Base-by-base conservation (phyloP, 2,113 vertebrate genomes). In the Fregetta grallaria region DNA sequence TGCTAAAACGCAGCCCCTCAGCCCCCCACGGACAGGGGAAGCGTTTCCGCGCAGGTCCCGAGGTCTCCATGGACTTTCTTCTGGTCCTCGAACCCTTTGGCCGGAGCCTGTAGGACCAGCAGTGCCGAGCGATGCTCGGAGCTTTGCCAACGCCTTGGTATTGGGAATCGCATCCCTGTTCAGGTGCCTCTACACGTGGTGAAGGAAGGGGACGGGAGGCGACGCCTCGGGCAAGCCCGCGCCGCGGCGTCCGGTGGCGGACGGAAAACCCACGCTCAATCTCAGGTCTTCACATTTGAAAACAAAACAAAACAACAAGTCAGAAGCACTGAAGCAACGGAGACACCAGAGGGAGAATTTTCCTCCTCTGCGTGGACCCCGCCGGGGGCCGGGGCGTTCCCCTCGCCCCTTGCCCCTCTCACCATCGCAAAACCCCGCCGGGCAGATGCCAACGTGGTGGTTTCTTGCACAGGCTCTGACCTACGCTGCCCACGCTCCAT, bases 271-370 rank as follows among this genome's bases (percentile, higher is more conserved):
- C 98, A 95, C 96, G 79, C 97, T 97, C 98, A 96, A 98, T 98
- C 98, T 98, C 98, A 98, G 98, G 98, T 98, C 98, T 98, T 98
- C 98, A 94, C 87, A 61, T 81, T 86, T 62, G 91, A 77, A 93
- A 93, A 96, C 67, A 83, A 94, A 96, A 68, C 62, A 83, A 88
- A 83, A 44, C 86, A 73, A 59, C 58, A 13, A 88, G 92, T 85
- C 89, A n/a, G 96, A 73, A 92, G 94, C 88, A 82, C 93, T 84
- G 92, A 94, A 61, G 94, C 80, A 45, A 94, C 2, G 50, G 95
- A 95, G 93, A 89, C 62, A 47, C 71, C 77, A 1, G 65, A 88
- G 84, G 86, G 83, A 88, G 94, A 65, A 71, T 11, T 62, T 29
- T 49, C 73, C 79, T 82, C 70, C 78, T 45, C 96, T 47, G 84